phyloP scores from a whole-genome alignment of 2,888 invertebrate genomes.

The Pachymerium ferrugineum region DNA sequence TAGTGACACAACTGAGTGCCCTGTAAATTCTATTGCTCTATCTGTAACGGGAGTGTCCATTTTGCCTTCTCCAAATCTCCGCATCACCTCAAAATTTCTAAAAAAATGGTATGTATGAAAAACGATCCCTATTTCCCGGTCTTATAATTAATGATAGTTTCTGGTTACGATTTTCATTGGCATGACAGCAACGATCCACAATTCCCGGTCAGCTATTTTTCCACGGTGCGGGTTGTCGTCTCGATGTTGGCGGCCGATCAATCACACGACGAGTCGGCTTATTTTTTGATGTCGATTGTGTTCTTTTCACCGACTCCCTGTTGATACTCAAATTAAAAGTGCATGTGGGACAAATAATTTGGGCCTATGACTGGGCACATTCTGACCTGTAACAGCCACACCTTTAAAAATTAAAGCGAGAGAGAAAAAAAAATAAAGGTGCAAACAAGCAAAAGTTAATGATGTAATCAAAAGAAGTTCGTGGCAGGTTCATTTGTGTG shows the following conservation, averaged over 20 bases:
- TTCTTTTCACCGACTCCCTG: background rate
- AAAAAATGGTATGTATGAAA: too few species aligned
- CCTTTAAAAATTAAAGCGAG: background rate
- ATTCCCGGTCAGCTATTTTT: background rate
- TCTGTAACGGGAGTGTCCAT: too few species aligned
- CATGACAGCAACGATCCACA: background rate
- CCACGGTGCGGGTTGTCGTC: background rate
- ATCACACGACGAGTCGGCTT: background rate
- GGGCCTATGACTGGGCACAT: background rate
- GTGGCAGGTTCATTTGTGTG: background rate
- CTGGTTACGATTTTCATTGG: too few species aligned
- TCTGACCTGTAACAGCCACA: background rate
- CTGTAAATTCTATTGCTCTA: too few species aligned
- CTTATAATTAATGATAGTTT: too few species aligned
- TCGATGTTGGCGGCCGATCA: conserved; percentile 2
- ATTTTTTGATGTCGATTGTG: background rate
- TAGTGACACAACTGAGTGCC: too few species aligned
- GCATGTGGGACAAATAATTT: background rate
- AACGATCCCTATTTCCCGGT: too few species aligned
- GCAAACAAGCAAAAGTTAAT: conserved; percentile 2
- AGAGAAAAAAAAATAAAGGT: background rate
- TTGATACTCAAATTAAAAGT: background rate
- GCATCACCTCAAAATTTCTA: too few species aligned
- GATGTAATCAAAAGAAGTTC: background rate
- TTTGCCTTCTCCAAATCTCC: too few species aligned